These are phyloP conservation scores for Teleiodes luculella DNA, from an alignment of 2,888 invertebrate species.

Conservation along the genomic window DNA sequence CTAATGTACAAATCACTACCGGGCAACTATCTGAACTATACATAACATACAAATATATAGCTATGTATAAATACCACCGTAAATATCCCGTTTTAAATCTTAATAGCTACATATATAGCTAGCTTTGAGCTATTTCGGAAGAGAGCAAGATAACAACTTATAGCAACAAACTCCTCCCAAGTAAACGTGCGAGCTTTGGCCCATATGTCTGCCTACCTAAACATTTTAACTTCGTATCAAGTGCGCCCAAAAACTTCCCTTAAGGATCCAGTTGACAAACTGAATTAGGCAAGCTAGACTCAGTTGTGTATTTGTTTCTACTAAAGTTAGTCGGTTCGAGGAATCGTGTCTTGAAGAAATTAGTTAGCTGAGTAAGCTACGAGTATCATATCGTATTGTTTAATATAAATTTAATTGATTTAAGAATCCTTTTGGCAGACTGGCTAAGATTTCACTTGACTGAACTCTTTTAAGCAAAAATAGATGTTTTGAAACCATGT, in stretches of 20 bases:
- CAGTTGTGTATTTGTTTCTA: conserved; percentile 13
- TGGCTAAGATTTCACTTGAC: too few relatives aligned
- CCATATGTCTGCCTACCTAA: conserved; percentile 15
- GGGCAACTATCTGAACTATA: too few relatives aligned
- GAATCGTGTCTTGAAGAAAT: background rate
- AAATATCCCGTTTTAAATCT: too few relatives aligned
- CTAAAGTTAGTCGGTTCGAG: background rate
- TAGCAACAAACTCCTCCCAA: conserved; percentile 1
- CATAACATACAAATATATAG: too few relatives aligned
- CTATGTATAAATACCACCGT: too few relatives aligned
- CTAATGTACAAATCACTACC: too few relatives aligned
- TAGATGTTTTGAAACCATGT: too few relatives aligned
- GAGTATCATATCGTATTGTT: background rate
- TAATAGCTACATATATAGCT: background rate
- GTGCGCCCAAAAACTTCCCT: conserved; percentile 18
- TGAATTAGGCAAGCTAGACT: conserved; percentile 21
- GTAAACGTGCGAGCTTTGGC: conserved; percentile 5
- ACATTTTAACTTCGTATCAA: conserved; percentile 23
- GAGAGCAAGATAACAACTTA: conserved; percentile 5
- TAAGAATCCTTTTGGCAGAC: too few relatives aligned
- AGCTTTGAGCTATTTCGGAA: background rate
- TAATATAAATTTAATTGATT: too few relatives aligned
- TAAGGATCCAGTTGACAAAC: conserved; percentile 20
- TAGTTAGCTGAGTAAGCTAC: background rate
- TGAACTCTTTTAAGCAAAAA: too few relatives aligned